Percentiles rank a stretch among this genome's conserved stretches.
Conservation (phyloP, 2,888 invertebrate genomes). For the Drosophila maculinotata region DNA sequence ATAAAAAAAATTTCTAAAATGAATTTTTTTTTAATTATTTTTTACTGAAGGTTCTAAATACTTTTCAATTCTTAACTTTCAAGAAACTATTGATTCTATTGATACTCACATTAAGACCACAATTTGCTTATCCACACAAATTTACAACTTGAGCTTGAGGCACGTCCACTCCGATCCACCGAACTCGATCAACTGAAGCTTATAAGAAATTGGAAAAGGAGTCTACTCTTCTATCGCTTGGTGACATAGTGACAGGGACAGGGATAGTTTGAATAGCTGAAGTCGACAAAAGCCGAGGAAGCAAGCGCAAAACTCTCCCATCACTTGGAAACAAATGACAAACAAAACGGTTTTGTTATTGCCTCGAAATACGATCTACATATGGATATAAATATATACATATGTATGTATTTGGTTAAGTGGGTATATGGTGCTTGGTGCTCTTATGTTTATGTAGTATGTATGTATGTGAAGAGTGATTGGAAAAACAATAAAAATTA, state of each 20-base stretch:
- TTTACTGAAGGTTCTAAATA: no score
- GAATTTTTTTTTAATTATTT: no score
- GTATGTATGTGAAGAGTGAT: neutral
- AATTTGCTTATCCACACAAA: no score
- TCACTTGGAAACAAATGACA: constrained; percentile 14
- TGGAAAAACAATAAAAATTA: neutral
- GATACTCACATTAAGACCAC: no score
- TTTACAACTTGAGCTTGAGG: no score
- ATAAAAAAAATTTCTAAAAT: no score
- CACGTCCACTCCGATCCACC: constrained; percentile 25
- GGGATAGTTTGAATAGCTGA: constrained; percentile 6
- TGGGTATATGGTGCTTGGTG: neutral
- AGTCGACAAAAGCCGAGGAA: constrained; percentile 1
- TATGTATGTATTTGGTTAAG: no score
- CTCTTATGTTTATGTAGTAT: neutral
- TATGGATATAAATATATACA: no score
- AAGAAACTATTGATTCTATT: no score
- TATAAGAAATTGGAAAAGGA: neutral
- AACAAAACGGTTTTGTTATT: constrained; percentile 8
- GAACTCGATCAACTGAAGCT: constrained; percentile 24
- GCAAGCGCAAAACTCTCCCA: neutral
- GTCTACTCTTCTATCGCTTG: no score
- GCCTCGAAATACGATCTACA: constrained; percentile 20
- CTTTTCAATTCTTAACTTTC: no score
- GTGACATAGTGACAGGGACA: neutral